Base-by-base conservation (phyloP, 1,140 invertebrate species). In the Drosophila insularis region DNA sequence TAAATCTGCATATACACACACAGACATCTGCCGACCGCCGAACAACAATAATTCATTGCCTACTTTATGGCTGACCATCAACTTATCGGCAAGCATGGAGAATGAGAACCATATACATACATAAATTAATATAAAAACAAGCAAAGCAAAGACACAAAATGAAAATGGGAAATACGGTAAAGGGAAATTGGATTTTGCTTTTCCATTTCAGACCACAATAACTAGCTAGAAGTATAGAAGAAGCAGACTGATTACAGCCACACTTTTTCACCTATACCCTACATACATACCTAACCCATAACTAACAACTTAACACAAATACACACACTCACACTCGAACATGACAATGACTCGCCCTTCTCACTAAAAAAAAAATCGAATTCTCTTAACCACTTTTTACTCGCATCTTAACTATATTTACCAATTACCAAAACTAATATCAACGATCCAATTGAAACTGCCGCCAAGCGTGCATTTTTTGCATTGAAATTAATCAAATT, bases 31-130 rank as follows among this genome's bases (percentile, higher is more conserved):
- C 66, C 69, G 68, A 55, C 78, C 37, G 32, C 66, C 79, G 27
- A 70, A 85, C 73, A 78, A 89, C 67, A 77, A 89, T 89, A 89
- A 82, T 87, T 87, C 82, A 87, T 87, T 81, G 69, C 71, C 63
- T 81, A 71, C 82, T 86, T 86, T 87, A 87, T 79, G 75, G 79
- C 82, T 87, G 75, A 71, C 75, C 82, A 87, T 87, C 79, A 86
- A 87, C 78, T 87, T 86, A 87, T 86, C 82, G 82, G 78, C 81
- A 66, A 63, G 14, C 56, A 27, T 59, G 23, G 53, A 27, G 17
- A 27, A 27, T 6, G 27, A 14, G 31, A 56, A 14, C 14, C 14
- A 56, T 32, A 56, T 14, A 17, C 27, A 56, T 35, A 35, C 27
- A 56, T 35, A 35, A 31, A 32, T 56, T 32, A 32, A 56, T 50